These are phyloP conservation scores for Acanthacorydalis orientalis DNA, from an alignment of 2,888 invertebrate genomes.

Conservation along the genomic window DNA sequence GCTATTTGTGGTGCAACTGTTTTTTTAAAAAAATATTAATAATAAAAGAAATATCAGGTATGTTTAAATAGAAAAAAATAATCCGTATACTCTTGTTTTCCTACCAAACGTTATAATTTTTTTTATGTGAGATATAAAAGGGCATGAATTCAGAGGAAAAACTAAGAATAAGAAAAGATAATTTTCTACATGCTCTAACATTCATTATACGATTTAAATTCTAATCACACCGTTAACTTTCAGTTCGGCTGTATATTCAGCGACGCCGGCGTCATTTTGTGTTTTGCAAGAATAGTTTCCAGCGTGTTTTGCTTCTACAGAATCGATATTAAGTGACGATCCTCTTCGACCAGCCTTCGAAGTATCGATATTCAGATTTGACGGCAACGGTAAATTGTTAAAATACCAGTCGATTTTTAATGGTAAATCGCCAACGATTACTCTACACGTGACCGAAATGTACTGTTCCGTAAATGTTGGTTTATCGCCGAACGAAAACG, in stretches of 20 bases:
- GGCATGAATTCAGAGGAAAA: background rate
- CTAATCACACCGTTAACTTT: conserved; percentile 38
- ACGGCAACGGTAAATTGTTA: conserved; percentile 32
- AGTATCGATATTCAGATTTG: conserved; percentile 34
- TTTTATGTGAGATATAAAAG: too few species aligned
- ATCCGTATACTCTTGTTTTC: too few species aligned
- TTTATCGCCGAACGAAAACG: conserved; percentile 39
- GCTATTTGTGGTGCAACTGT: conserved; percentile 61
- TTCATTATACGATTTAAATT: background rate
- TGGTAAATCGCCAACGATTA: conserved; percentile 44
- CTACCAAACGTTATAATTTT: too few species aligned
- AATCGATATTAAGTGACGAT: conserved; percentile 38
- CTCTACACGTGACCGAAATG: conserved; percentile 38
- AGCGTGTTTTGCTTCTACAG: conserved; percentile 38
- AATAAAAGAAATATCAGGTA: too few species aligned
- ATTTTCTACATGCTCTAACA: background rate
- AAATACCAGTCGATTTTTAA: conserved; percentile 46
- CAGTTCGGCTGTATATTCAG: conserved; percentile 36
- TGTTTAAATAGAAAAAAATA: too few species aligned
- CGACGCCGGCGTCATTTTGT: conserved; percentile 38
- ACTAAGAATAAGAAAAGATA: background rate
- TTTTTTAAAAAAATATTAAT: too few species aligned
- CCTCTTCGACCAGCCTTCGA: conserved; percentile 42
- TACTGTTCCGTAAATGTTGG: conserved; percentile 37
- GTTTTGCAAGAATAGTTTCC: conserved; percentile 48